Percentiles rank a stretch among this genome's conserved stretches.
Evolutionary conservation across 2,113 vertebrate species (phyloP).

Genomic region (Pseudorectes ferrugineus): DNA sequence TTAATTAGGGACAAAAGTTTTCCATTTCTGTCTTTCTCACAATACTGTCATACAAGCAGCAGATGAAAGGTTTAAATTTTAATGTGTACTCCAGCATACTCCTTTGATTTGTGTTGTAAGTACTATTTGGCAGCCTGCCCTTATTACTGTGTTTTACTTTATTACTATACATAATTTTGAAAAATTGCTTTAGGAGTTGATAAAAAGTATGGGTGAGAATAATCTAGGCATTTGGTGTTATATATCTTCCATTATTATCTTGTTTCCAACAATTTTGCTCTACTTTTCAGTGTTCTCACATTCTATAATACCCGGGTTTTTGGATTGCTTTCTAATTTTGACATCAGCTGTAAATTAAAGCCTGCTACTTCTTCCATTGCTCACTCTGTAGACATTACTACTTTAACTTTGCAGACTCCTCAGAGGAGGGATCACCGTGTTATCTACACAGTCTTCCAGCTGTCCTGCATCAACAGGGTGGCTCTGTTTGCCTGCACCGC

Average conservation of each 20-base stretch:
- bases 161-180: neutral
- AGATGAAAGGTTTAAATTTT: conserved; percentile 45
- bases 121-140: neutral
- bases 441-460: neutral
- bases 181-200: neutral
- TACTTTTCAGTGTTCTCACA: neutral
- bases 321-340: neutral
- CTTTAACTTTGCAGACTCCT: neutral
- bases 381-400: neutral
- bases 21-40: conserved; percentile 12
- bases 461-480: neutral
- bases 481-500: neutral
- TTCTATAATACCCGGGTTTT: neutral
- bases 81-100: neutral
- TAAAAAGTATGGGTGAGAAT: neutral
- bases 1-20: conserved; percentile 27
- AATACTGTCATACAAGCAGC: neutral
- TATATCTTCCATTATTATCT: neutral
- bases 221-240: neutral
- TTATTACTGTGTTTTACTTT: neutral
- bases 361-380: neutral
- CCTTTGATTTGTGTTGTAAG: conserved; percentile 26
- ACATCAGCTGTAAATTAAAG: neutral
- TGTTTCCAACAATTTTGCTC: neutral
- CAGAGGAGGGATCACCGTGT: neutral